Base-by-base conservation (phyloP, 1,140 invertebrate species). In the Heliconius hermathena region DNA sequence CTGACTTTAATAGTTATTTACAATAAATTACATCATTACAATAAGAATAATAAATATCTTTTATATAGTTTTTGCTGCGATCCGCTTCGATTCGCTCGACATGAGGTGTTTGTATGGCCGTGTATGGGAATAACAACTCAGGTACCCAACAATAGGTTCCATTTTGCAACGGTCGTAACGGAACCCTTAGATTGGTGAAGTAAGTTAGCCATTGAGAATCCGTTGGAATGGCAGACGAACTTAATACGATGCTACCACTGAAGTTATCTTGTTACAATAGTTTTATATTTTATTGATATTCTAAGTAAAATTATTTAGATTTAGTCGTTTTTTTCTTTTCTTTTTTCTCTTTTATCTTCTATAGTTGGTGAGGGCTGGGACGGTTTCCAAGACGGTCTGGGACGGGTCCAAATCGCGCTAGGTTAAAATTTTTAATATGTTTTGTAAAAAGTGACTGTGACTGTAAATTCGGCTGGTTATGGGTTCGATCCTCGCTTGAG, bases 61-160 rank as follows among this genome's bases (percentile, higher is more conserved):
- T 66, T 26, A 66, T n/a, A 66, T 29, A 66, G 3, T 66, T 66
- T 29, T 66, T 66, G 60, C 60, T 66, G 11, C 22, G 79, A 73
- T 80, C 73, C 79, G 79, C 79, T 80, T 77, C 79, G 79, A 73
- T 80, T 77, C 79, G 74, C 79, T 80, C 71, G 79, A 74, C 71
- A 52, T 76, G 49, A 80, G 66, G 78, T 79, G 78, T 74, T 29
- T 66, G 60, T 29, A 29, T 66, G 70, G 46, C 54, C 70, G 74
- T 75, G 60, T 66, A 66, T 3, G 22, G 22, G 22, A 66, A 66
- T 66, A 66, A 16, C 60, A 16, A 66, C 60, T 29, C 26, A 29
- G 22, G 22, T 29, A 1, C 60, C 3, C 26, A 3, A 26, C 16
- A 66, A 26, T n/a, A 66, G 60, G 60, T 66, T 66, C 26, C 22